Percentiles rank a stretch among this genome's conserved stretches.
Evolutionary conservation across 2,888 invertebrate genomes (phyloP).

Genomic region (Agriopis aurantiaria): DNA sequence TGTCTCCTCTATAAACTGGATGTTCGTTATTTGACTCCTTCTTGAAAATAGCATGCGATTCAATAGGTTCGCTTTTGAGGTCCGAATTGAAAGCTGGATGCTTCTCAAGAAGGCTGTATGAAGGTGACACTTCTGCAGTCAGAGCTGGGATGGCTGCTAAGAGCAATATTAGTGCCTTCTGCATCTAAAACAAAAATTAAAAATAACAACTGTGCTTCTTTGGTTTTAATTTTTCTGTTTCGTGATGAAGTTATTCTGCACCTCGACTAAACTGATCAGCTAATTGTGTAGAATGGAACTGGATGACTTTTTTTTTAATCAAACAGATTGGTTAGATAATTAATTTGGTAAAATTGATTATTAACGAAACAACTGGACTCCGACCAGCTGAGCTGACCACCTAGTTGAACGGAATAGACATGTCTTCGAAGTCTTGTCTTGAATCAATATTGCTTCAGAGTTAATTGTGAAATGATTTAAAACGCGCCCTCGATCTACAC

Average conservation of each 20-base stretch:
- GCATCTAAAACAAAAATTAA: constrained; percentile 67
- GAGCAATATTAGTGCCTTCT: constrained; percentile 52
- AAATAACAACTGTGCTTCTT: neutral
- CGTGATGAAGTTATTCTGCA: neutral
- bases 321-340: too few species aligned
- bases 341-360: too few species aligned
- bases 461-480: too few species aligned
- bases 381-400: too few species aligned
- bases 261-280: too few species aligned
- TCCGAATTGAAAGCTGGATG: constrained; percentile 62
- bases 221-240: neutral
- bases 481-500: too few species aligned
- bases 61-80: constrained; percentile 55
- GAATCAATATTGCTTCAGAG: too few species aligned
- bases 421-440: too few species aligned
- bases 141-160: constrained; percentile 56
- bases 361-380: too few species aligned
- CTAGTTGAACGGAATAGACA: too few species aligned
- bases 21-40: constrained; percentile 62
- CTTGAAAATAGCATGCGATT: constrained; percentile 57
- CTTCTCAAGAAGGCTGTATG: constrained; percentile 62
- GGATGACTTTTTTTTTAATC: too few species aligned
- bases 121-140: constrained; percentile 67
- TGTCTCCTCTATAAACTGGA: constrained; percentile 71
- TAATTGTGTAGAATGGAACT: too few species aligned